A percentile compares a stretch with the other conserved stretches of the same genome.
Evolutionary conservation across 2,113 vertebrate species (phyloP).

Genomic region (Festucalex cinctus): DNA sequence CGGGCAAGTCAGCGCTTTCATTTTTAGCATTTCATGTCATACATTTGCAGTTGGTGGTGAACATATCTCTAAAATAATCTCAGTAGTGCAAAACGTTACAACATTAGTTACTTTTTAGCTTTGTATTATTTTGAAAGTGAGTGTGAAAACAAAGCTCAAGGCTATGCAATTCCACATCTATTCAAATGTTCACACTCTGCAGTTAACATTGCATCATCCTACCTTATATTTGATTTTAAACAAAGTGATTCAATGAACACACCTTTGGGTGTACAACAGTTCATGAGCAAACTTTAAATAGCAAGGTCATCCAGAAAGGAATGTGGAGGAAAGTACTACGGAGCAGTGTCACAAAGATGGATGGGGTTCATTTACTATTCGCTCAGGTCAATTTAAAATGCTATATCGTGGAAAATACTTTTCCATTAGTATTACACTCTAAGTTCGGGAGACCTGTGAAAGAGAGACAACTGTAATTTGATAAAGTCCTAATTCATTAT

Average conservation of each 20-base stretch:
- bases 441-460: conserved; percentile 48
- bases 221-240: conserved; percentile 21
- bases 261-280: conserved; percentile 33
- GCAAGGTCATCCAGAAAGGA: conserved; percentile 66
- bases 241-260: conserved; percentile 39
- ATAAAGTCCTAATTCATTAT: conserved; percentile 27
- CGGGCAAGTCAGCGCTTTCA: no score
- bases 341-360: conserved; percentile 69
- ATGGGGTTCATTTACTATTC: conserved; percentile 72
- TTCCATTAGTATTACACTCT: conserved; percentile 63
- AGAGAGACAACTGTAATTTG: conserved; percentile 37
- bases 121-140: neutral
- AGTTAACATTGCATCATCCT: neutral
- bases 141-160: neutral
- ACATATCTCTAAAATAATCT: no score
- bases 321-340: conserved; percentile 60
- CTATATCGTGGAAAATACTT: conserved; percentile 61
- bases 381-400: conserved; percentile 71
- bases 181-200: conserved; percentile 10
- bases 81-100: no score
- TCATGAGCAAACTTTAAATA: conserved; percentile 58
- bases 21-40: no score
- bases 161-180: neutral
- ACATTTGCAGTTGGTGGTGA: no score
- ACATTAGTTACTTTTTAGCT: neutral